Base-by-base conservation (phyloP, 2,797 vertebrate genomes). In the Taeniopygia guttata region DNA sequence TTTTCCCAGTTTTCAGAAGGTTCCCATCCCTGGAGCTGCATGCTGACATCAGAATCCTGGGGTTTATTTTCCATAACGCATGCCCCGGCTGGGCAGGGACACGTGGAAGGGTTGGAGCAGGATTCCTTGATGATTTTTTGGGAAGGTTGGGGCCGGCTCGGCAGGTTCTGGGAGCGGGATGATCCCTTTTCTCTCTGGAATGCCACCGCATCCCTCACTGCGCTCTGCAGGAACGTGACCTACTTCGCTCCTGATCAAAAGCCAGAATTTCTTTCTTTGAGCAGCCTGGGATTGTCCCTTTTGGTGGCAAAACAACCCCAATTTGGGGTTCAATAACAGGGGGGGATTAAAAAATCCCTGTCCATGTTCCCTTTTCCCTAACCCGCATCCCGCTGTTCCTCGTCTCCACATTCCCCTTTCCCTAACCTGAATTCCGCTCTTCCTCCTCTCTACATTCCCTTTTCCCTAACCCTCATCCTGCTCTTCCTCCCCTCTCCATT, bases 321-420 rank as follows among this genome's bases (percentile, higher is more conserved):
- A 1, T 30, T 49, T 3, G 32, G 66, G 55, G 34, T 34, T 79
- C 40, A 10, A 1, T 3, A 14, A 16, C 6, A 2, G 7, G 10
- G 27, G 10, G 10, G 5, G 8, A 40, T 16, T 82, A 18, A 12
- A 49, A 13, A 34, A 63, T 30, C 56, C n/a, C 25, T 20, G 10
- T 12, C 32, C 49, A 6, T 32, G 9, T 48, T 20, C 20, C 52
- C 25, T 48, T 45, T 32, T 48, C 43, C 13, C 7, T 4, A 2
- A 29, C 7, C n/a, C 0, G 0, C 3, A 14, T 11, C 17, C 21
- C 4, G 0, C 9, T 15, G 0, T 21, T 16, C 18, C 32, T 9
- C 4, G 2, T 26, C 0, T 1, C 38, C 17, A 16, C 6, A 21
- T 34, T 9, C 23, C 30, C 10, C 3, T 19, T 10, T 16, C 23